Conservation (phyloP, 2,113 vertebrate species). For the Laticauda laticaudata region DNA sequence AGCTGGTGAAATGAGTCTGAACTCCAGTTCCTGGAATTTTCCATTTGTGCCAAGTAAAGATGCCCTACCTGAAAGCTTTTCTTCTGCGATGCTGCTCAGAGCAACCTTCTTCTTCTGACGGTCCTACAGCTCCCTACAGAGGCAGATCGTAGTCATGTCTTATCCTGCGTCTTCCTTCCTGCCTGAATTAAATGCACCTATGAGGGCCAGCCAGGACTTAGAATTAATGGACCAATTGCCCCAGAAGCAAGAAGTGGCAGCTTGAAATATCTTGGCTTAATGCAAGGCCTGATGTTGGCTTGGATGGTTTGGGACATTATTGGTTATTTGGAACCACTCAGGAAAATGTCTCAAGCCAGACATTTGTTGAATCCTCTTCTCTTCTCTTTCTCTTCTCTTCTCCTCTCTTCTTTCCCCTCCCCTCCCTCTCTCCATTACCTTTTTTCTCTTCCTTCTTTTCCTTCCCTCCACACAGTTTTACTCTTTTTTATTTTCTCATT, state of each 20-base stretch:
- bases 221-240: not conserved
- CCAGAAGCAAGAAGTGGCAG: not conserved
- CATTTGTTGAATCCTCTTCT: not conserved
- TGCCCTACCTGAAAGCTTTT: not conserved
- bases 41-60: not conserved
- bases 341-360: not conserved
- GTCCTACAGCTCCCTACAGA: not conserved
- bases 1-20: not conserved
- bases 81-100: not conserved
- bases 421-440: not conserved
- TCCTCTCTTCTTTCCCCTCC: rapidly evolving
- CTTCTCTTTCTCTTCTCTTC: too few relatives aligned
- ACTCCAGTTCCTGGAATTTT: not conserved
- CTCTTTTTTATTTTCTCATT: not conserved
- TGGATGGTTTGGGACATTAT: not conserved
- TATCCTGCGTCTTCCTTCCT: not conserved
- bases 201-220: not conserved
- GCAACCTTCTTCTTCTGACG: not conserved
- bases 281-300: not conserved
- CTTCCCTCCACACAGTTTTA: not conserved
- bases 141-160: not conserved
- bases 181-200: not conserved
- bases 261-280: not conserved
- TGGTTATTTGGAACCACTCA: not conserved
- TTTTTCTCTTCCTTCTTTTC: not conserved